Conservation (phyloP, 2,888 invertebrate genomes). For the Pasiphila rectangulata region DNA sequence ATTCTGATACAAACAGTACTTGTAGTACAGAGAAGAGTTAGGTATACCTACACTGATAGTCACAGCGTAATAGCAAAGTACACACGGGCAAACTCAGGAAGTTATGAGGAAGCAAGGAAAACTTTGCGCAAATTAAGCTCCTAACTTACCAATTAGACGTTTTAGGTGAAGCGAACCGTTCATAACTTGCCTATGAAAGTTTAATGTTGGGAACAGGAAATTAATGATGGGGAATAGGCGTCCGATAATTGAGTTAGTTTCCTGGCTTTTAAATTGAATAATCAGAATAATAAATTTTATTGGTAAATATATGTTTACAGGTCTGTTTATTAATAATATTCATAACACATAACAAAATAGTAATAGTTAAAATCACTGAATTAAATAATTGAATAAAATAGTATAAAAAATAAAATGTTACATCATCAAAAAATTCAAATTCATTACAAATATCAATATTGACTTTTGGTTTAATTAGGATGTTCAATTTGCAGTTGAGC, state of each 20-base stretch:
- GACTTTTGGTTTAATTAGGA: too few species aligned
- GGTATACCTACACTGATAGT: too few species aligned
- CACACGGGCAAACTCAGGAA: slow-evolving; percentile 27
- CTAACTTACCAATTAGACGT: slow-evolving; percentile 34
- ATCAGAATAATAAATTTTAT: not conserved
- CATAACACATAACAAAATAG: too few species aligned
- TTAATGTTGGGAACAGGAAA: slow-evolving; percentile 20
- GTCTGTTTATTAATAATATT: not conserved
- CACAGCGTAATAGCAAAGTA: not conserved
- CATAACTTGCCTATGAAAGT: slow-evolving; percentile 29
- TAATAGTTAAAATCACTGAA: too few species aligned
- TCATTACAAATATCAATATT: too few species aligned
- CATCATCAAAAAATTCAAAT: too few species aligned
- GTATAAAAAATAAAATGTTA: too few species aligned
- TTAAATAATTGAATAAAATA: too few species aligned
- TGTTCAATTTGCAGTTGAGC: too few species aligned
- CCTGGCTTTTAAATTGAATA: not conserved
- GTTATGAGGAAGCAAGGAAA: slow-evolving; percentile 30
- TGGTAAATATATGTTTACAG: too few species aligned
- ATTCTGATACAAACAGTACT: too few species aligned
- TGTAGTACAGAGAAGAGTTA: too few species aligned
- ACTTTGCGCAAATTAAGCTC: slow-evolving; percentile 31
- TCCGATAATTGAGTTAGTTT: slow-evolving; percentile 2
- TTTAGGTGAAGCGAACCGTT: slow-evolving; percentile 26
- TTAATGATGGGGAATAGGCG: slow-evolving; percentile 15